Percentiles rank a stretch among this genome's conserved stretches.
Conservation (phyloP, 2,113 vertebrate genomes). For the Irena cyanogastra region DNA sequence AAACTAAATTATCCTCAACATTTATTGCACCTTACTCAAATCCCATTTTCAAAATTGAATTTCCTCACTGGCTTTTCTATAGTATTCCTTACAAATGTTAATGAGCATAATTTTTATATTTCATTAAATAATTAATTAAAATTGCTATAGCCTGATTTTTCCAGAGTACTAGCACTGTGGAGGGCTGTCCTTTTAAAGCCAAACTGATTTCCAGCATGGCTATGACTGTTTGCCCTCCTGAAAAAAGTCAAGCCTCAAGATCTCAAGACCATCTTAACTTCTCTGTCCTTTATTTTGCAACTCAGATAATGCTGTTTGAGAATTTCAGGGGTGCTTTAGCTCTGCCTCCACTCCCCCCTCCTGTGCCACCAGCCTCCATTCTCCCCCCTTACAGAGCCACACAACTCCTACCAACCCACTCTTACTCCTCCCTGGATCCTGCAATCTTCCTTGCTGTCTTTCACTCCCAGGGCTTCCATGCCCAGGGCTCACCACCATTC, state of each 20-base stretch:
- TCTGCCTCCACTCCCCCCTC: not conserved
- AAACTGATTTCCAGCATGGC: not conserved
- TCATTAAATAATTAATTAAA: too few relatives aligned
- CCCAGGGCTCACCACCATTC: not conserved
- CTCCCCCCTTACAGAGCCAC: not conserved
- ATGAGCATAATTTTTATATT: conserved; percentile 45
- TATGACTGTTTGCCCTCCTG: not conserved
- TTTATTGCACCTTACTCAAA: conserved; percentile 61
- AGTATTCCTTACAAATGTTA: conserved; percentile 47
- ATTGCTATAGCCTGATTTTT: conserved; percentile 25
- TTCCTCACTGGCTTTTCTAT: conserved; percentile 42
- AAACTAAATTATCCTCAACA: conserved; percentile 60
- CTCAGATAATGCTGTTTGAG: not conserved
- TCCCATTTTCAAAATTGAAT: conserved; percentile 60
- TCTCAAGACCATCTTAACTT: not conserved
- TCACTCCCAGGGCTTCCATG: not conserved
- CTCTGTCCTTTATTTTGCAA: not conserved
- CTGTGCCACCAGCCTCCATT: not conserved
- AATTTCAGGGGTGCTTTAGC: not conserved
- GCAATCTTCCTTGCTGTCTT: not conserved
- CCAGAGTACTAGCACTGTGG: not conserved
- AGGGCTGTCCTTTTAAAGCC: not conserved
- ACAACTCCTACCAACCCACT: not conserved
- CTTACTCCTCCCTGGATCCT: not conserved
- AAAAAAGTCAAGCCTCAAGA: not conserved